Evolutionary conservation across 2,797 vertebrate species (phyloP).

Genomic region (Malacoctenus gilli): DNA sequence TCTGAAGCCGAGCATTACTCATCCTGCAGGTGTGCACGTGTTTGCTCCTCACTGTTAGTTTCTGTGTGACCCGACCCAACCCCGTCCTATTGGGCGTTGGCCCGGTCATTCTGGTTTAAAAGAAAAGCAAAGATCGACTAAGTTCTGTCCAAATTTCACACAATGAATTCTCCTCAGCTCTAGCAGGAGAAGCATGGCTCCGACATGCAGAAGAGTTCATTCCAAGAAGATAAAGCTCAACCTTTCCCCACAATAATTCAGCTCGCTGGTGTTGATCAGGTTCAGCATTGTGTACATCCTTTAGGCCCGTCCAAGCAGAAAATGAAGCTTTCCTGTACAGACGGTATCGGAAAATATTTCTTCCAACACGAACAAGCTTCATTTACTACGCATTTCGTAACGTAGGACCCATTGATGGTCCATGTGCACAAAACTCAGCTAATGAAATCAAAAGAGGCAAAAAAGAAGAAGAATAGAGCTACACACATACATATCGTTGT

Average conservation of each 20-base stretch:
- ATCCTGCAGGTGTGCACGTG: background rate
- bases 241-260: background rate
- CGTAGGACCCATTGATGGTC: too few relatives aligned
- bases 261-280: background rate
- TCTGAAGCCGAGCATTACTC: conserved; percentile 7
- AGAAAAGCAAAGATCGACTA: conserved; percentile 2
- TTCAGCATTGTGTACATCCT: too few relatives aligned
- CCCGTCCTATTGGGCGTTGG: conserved; percentile 7
- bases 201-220: background rate
- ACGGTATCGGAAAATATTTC: too few relatives aligned
- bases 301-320: too few relatives aligned
- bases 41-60: conserved; percentile 9
- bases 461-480: too few relatives aligned
- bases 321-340: too few relatives aligned
- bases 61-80: background rate
- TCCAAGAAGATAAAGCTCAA: background rate
- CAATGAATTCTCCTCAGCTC: conserved; percentile 22
- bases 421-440: too few relatives aligned
- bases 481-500: too few relatives aligned
- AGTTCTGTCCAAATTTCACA: conserved; percentile 29
- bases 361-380: too few relatives aligned
- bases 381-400: too few relatives aligned
- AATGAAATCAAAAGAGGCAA: too few relatives aligned
- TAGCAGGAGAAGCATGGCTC: conserved; percentile 1
- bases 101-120: background rate